A percentile compares a stretch with the other conserved stretches of the same genome.
These are phyloP conservation scores for Drosophila fuyamai DNA, from an alignment of 1,140 invertebrate species.

Conservation along the genomic window DNA sequence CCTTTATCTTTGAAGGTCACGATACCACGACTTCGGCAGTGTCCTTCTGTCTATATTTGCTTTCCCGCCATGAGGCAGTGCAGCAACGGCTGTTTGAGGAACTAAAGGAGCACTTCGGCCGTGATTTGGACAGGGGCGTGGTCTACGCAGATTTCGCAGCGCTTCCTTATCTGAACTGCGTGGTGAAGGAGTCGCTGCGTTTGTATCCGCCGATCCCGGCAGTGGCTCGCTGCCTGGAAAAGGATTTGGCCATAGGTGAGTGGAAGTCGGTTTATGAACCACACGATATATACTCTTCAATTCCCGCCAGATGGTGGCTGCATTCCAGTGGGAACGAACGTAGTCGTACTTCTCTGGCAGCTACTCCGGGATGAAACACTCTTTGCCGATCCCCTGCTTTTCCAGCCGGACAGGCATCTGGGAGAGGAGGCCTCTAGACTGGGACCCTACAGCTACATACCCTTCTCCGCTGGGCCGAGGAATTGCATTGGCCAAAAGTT, in stretches of 20 bases:
- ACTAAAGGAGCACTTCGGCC: conserved; percentile 86
- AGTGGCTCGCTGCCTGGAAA: conserved; percentile 85
- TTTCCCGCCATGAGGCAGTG: conserved; percentile 86
- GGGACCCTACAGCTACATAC: conserved; percentile 84
- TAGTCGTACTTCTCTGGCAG: conserved; percentile 84
- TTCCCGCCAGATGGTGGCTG: conserved; percentile 53
- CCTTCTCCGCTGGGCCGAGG: conserved; percentile 88
- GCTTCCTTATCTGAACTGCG: conserved; percentile 87
- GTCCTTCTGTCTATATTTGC: conserved; percentile 86
- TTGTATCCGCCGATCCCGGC: conserved; percentile 89
- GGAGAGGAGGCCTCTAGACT: conserved; percentile 85
- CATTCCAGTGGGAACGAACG: conserved; percentile 84
- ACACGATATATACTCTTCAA: conserved; percentile 51
- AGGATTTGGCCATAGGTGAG: conserved; percentile 85
- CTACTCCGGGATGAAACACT: conserved; percentile 84
- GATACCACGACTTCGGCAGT: conserved; percentile 88
- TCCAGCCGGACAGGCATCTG: conserved; percentile 89
- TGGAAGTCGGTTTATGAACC: conserved; percentile 53
- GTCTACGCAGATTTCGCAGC: conserved; percentile 85
- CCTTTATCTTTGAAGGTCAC: conserved; percentile 91
- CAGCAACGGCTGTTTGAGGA: conserved; percentile 88
- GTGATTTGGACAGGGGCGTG: conserved; percentile 45
- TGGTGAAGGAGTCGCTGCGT: conserved; percentile 87
- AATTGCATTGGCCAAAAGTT: conserved; percentile 92
- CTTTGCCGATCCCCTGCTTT: conserved; percentile 75